Evolutionary conservation across 1,140 invertebrate genomes (phyloP), one percentile per base, ranked within the genome.

Genomic region (Monomorium pharaonis): DNA sequence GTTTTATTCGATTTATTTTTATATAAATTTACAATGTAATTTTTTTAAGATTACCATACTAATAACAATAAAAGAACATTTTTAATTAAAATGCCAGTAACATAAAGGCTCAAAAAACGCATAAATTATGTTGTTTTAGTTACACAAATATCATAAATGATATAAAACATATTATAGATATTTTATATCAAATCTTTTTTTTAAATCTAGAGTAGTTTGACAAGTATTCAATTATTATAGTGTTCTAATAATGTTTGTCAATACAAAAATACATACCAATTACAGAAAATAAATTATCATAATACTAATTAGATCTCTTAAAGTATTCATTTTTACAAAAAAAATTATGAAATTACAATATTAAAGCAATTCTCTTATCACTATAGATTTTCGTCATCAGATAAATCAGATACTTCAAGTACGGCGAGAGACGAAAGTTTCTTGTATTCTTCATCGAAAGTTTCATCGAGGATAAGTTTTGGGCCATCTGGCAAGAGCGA

Each of bases 331-430:
- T 78, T 12, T 24, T 60, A 72, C 5, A 54, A 65, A 65, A 49
- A 2, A 30, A 78, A 30, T 62, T 63, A 16, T 51, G 21, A 51
- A 65, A 37, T 16, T 69, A 10, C 2, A 49, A 27, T 54, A 9
- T 60, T 42, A 83, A 77, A 63, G 21, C 84, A 86, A 60, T 33
- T 10, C 1, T 14, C 12, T 54, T 24, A 85, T 24, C 42, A 76
- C 18, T n/a, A 58, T 33, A 75, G 56, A 44, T 42, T 37, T 16
- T 84, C 54, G 16, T 65, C 18, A 16, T 87, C 87, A 58, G 70
- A 83, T 47, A 72, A 18, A 9, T 89, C 69, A 24, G 75, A 90
- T 62, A 91, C 33, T 37, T 84, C 69, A 24, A 67, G 72, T 63
- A 90, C 47, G 42, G 77, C 37, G 21, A 14, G 14, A 65, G 21